A percentile compares a stretch with the other conserved stretches of the same genome.
phyloP scores from a whole-genome alignment of 92 coral and sea anemone genomes.

The Bergia puertoricense region DNA sequence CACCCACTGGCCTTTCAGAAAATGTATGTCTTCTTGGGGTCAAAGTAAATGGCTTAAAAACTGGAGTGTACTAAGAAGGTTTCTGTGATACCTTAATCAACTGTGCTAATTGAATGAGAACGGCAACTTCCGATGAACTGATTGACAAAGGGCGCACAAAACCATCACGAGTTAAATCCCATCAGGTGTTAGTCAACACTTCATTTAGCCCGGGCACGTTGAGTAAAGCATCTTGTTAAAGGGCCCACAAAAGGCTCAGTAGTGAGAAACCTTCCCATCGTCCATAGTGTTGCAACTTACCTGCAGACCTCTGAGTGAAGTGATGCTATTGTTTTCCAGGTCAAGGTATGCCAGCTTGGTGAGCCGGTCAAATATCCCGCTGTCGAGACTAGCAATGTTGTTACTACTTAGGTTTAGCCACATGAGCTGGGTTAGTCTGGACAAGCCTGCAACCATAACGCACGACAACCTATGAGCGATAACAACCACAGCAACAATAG shows the following conservation, averaged over 20 bases:
- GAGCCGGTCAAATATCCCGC: conserved; percentile 71
- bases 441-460: conserved; percentile 59
- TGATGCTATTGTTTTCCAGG: conserved; percentile 82
- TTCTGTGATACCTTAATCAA: no score
- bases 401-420: conserved; percentile 79
- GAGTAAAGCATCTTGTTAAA: neutral
- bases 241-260: neutral
- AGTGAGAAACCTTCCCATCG: neutral
- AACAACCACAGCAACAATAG: neutral
- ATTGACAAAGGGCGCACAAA: neutral
- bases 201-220: neutral
- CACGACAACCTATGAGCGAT: neutral
- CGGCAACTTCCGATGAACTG: neutral
- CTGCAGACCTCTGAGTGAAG: conserved; percentile 83
- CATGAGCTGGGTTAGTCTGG: conserved; percentile 62
- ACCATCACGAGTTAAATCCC: neutral
- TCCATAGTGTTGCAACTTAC: conserved; percentile 33
- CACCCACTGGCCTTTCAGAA: no score
- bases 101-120: no score
- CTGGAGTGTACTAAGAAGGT: no score
- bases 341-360: conserved; percentile 75
- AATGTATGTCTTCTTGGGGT: no score
- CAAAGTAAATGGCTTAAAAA: no score
- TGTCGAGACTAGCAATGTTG: conserved; percentile 68
- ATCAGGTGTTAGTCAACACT: neutral